A percentile compares a stretch with the other conserved stretches of the same genome.
These are phyloP conservation scores for Malaclemys terrapin DNA, from an alignment of 2,113 vertebrate species.

Conservation along the genomic window DNA sequence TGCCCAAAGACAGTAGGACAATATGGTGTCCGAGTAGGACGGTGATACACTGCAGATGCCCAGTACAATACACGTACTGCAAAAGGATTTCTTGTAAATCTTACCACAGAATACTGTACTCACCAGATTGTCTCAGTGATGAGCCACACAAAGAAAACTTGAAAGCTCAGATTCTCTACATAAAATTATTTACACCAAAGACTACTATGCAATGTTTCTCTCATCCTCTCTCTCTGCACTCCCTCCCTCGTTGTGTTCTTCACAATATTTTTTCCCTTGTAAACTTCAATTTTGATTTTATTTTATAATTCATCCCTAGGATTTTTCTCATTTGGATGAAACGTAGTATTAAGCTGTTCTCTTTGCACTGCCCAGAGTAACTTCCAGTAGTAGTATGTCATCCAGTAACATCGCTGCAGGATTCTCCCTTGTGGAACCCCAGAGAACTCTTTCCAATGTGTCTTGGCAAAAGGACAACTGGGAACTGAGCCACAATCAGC, in stretches of 20 bases:
- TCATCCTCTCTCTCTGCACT: not conserved
- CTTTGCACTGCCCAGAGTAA: accelerated
- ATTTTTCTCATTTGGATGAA: not conserved
- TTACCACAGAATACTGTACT: not conserved
- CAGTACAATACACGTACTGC: not conserved
- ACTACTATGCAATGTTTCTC: not conserved
- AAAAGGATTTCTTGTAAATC: not conserved
- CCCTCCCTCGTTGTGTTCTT: not conserved
- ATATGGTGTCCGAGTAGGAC: not conserved
- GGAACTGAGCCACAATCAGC: accelerated
- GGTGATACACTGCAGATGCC: not conserved
- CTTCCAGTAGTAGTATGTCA: not conserved
- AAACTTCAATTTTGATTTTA: not conserved
- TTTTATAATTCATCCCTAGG: not conserved
- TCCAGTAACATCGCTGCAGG: accelerated
- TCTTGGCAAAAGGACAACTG: not conserved
- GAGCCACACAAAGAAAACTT: not conserved
- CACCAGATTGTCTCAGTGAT: not conserved
- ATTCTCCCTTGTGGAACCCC: accelerated
- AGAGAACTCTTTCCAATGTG: not conserved
- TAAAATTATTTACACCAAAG: not conserved
- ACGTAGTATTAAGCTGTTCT: not conserved
- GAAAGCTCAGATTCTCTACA: not conserved
- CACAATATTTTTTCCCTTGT: not conserved
- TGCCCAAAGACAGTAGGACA: accelerated